Evolutionary conservation across 2,797 vertebrate genomes (phyloP), one percentile per base, ranked within the genome.

Genomic region (Lutjanus campechanus): DNA sequence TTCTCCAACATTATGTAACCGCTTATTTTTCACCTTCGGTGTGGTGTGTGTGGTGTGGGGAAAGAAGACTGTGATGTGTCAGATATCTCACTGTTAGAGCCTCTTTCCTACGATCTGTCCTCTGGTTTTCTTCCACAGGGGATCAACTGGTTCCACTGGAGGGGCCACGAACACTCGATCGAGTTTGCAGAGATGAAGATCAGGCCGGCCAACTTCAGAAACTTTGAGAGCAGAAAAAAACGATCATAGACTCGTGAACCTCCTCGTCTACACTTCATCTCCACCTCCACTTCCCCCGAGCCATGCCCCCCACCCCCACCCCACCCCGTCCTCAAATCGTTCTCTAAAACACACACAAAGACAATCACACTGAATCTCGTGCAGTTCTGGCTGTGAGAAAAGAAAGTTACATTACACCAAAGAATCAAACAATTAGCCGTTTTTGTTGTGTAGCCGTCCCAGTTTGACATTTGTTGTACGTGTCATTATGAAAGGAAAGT

Each of bases 131-230:
- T 85, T 73, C 54, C 49, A 47, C 91, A 99, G 98, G 98, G 98
- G 0, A 95, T 99, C 77, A 99, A 99, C 94, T 99, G 98, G 98
- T 99, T 97, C 96, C 98, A 99, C 82, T 99, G 98, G 98, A 99
- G 97, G 73, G 98, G 98, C 59, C 98, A 99, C 0, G 97, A 99
- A 74, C 94, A 99, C 67, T 99, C 98, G 4, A 97, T 99, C 80
- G 91, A 96, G 74, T 99, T 97, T 86, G 98, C 97, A 0, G 98
- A 99, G 94, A 99, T 99, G 98, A 99, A 98, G 92, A 88, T 99
- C 66, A 96, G 98, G 82, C 97, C 98, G 0, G 94, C 93, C 87
- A 96, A 96, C 94, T 98, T 98, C 93, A 93, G 96, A 85, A 97
- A 97, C 56, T 94, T 97, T 15, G 97, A 98, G 95, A 96, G 95